These are phyloP conservation scores for Charanyca ferruginea DNA, from an alignment of 2,888 invertebrate species.

Conservation along the genomic window DNA sequence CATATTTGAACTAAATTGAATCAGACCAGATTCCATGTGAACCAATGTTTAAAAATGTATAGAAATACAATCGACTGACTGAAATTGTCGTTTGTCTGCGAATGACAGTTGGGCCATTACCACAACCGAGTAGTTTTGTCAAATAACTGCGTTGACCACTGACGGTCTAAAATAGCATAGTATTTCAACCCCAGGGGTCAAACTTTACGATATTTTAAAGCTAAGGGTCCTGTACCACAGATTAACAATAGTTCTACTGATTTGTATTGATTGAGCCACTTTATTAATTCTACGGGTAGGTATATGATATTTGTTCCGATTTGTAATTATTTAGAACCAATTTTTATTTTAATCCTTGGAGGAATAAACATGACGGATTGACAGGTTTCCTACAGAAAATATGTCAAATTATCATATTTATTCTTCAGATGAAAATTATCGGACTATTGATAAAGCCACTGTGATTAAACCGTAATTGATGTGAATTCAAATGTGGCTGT, in stretches of 20 bases:
- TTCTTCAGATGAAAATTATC: no score
- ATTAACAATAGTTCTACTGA: background rate
- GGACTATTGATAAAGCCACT: no score
- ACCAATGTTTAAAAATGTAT: slow-evolving; percentile 19
- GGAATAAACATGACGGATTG: no score
- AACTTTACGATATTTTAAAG: slow-evolving; percentile 19
- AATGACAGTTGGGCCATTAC: slow-evolving; percentile 26
- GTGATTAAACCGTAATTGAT: no score
- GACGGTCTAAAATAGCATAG: slow-evolving; percentile 6
- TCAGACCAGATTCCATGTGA: slow-evolving; percentile 9
- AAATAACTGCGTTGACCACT: background rate
- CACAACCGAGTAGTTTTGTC: slow-evolving; percentile 29
- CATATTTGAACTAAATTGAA: background rate
- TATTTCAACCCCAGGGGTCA: slow-evolving; percentile 1
- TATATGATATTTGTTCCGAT: no score
- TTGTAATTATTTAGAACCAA: no score
- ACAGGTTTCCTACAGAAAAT: no score
- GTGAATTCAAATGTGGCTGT: no score
- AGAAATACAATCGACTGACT: slow-evolving; percentile 31
- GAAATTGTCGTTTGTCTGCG: slow-evolving; percentile 30
- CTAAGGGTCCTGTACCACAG: background rate
- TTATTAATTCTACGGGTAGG: background rate
- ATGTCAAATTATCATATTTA: no score
- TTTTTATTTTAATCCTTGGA: no score
- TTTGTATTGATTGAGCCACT: slow-evolving; percentile 5